Evolutionary conservation across 2,888 invertebrate species (phyloP).

Genomic region (Plutella xylostella): DNA sequence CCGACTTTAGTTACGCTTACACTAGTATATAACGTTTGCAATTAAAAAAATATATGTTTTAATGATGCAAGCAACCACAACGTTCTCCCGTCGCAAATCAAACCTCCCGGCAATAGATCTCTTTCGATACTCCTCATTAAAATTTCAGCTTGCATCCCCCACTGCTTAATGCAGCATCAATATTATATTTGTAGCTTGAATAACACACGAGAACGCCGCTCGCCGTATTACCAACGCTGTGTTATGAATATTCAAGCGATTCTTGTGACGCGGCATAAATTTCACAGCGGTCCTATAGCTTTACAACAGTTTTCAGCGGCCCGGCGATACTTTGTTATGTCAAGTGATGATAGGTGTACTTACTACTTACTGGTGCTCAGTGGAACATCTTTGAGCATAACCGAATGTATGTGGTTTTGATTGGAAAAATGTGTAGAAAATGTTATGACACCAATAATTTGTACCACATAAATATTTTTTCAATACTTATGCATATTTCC

Average conservation of each 20-base stretch:
- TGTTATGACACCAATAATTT: not conserved
- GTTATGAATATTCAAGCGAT: constrained; percentile 46
- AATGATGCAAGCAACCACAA: no score
- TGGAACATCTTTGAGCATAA: not conserved
- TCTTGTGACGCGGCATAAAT: constrained; percentile 46
- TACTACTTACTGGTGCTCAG: not conserved
- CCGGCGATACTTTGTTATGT: not conserved
- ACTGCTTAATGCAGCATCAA: constrained; percentile 5
- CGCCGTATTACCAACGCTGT: constrained; percentile 11
- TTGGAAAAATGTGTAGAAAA: not conserved
- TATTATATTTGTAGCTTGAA: constrained; percentile 8
- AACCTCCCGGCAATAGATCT: no score
- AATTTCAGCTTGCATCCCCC: not conserved
- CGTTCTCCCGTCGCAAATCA: no score
- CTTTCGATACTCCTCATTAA: no score
- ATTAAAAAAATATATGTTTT: no score
- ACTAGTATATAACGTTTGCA: no score
- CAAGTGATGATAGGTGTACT: not conserved
- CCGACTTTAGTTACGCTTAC: no score
- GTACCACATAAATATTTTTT: no score
- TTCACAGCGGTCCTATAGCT: constrained; percentile 13
- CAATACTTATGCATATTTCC: no score
- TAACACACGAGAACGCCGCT: constrained; percentile 7
- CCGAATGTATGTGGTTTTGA: not conserved
- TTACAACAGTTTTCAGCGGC: not conserved